Evolutionary conservation across 2,113 vertebrate species (phyloP).

Genomic region (Oryzias curvinotus): DNA sequence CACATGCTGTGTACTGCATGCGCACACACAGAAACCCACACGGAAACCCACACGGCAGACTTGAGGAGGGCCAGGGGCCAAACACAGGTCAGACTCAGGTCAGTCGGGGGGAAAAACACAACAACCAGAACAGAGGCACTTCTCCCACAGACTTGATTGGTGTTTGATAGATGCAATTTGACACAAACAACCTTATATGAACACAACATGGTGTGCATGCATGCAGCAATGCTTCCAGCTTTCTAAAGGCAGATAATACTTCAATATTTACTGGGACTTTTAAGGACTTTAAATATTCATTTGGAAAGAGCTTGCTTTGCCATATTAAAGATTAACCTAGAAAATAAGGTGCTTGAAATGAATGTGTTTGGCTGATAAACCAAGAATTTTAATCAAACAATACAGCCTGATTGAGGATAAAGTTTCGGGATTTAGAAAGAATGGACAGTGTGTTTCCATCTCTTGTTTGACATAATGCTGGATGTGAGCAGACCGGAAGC

Average conservation of each 20-base stretch:
- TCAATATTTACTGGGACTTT: neutral
- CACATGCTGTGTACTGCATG: neutral
- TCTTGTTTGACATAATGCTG: too few species aligned
- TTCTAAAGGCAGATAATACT: neutral
- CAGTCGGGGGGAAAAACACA: constrained; percentile 46
- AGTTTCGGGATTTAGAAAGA: constrained; percentile 16
- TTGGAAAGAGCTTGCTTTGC: neutral
- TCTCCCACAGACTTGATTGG: constrained; percentile 9
- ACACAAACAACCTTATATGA: constrained; percentile 19
- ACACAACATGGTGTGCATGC: constrained; percentile 2
- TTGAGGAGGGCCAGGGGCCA: constrained; percentile 39
- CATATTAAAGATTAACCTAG: neutral
- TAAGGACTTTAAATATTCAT: neutral
- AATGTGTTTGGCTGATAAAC: neutral
- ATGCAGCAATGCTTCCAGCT: constrained; percentile 6
- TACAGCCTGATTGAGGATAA: constrained; percentile 4
- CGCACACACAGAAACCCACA: neutral
- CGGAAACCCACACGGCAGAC: constrained; percentile 32
- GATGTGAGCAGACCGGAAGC: neutral
- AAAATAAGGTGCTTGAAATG: neutral
- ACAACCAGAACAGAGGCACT: constrained; percentile 20
- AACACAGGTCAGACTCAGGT: constrained; percentile 53
- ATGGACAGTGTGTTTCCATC: constrained; percentile 9
- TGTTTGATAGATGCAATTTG: constrained; percentile 14
- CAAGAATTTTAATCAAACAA: neutral